Evolutionary conservation across 2,113 vertebrate species (phyloP).

Genomic region (Pterocles gutturalis): DNA sequence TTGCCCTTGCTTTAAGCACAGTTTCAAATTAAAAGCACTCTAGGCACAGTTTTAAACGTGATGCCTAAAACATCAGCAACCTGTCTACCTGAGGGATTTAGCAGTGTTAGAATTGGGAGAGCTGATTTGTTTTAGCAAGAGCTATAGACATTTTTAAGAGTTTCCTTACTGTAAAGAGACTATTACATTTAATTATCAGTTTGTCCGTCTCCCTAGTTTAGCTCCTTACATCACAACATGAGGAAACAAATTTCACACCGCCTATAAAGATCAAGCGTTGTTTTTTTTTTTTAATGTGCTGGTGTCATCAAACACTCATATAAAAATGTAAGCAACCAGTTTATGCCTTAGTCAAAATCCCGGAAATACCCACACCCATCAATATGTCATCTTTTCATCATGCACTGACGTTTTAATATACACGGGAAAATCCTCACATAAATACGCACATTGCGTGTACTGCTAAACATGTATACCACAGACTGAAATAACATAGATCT

Average conservation of each 20-base stretch:
- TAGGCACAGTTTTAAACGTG: background rate
- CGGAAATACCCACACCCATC: background rate
- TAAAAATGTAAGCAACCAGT: background rate
- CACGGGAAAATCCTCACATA: background rate
- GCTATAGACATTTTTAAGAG: accelerated
- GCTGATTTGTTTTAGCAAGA: background rate
- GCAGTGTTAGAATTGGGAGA: background rate
- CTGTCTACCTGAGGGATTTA: background rate
- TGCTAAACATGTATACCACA: background rate
- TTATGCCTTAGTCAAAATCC: background rate
- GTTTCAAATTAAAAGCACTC: background rate
- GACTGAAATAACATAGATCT: background rate
- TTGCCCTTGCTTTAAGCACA: background rate
- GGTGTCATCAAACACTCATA: background rate
- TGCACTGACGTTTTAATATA: accelerated
- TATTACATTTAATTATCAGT: background rate
- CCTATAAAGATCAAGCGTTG: background rate
- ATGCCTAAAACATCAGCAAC: background rate
- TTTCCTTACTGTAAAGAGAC: background rate
- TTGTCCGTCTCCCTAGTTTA: background rate
- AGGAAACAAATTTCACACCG: background rate
- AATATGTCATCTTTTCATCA: background rate
- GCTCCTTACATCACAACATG: background rate
- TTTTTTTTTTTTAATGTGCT: background rate
- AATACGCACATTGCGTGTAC: accelerated